A percentile compares a stretch with the other conserved stretches of the same genome.
Evolutionary conservation across 2,888 invertebrate genomes (phyloP).

Genomic region (Strigamia maritima): DNA sequence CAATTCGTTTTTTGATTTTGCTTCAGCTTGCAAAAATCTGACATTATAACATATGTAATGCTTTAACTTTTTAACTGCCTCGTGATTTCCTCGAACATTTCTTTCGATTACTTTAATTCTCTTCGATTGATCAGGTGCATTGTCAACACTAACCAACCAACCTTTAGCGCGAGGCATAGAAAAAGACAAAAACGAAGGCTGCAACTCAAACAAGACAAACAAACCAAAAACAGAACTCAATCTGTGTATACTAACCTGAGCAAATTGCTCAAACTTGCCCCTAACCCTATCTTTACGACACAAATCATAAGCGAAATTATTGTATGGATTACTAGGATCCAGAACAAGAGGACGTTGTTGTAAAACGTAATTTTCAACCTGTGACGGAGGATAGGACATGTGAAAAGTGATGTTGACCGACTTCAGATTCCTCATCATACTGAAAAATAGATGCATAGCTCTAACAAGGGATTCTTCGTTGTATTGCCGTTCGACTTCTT

Average conservation of each 20-base stretch:
- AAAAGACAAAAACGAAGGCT: no score
- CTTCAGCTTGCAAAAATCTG: not conserved
- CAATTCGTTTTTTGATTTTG: no score
- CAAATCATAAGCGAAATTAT: not conserved
- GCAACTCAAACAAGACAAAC: no score
- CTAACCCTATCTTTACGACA: not conserved
- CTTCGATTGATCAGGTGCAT: not conserved
- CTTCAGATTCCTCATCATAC: not conserved
- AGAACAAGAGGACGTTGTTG: not conserved
- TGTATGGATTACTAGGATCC: not conserved
- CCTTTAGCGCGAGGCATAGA: no score
- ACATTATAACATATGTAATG: not conserved
- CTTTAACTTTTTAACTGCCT: not conserved
- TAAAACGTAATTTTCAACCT: not conserved
- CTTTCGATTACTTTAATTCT: not conserved
- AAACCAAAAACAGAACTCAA: not conserved
- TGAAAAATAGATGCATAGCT: not conserved
- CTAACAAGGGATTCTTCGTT: not conserved
- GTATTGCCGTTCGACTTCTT: not conserved
- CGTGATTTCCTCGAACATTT: not conserved
- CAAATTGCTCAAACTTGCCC: not conserved
- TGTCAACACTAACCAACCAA: not conserved
- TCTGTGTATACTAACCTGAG: not conserved
- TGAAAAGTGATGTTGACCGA: not conserved
- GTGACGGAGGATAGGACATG: not conserved